phyloP scores from a whole-genome alignment of 53 echinoderm and acorn worm species.

The Mesocentrotus franciscanus region DNA sequence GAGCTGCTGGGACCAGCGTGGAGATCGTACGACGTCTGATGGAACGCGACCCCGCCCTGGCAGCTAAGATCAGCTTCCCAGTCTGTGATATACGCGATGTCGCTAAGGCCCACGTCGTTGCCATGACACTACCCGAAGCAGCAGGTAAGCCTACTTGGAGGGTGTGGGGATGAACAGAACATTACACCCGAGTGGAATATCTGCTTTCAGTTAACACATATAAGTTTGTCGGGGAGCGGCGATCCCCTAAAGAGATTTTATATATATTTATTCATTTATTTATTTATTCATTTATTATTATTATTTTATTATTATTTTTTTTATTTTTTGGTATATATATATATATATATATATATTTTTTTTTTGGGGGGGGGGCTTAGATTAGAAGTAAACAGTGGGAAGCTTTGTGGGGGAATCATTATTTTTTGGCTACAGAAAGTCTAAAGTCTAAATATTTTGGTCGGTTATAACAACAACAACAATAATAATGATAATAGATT shows the following conservation, averaged over 20 bases:
- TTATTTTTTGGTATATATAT: too few species aligned
- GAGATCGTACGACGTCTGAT: constrained; percentile 66
- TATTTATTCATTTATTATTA: too few species aligned
- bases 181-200: neutral
- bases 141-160: constrained; percentile 59
- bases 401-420: too few species aligned
- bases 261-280: too few species aligned
- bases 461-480: too few species aligned
- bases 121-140: constrained; percentile 72
- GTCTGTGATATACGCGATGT: constrained; percentile 77
- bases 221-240: neutral
- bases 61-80: constrained; percentile 57
- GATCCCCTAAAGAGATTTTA: neutral
- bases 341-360: too few species aligned
- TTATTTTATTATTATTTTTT: too few species aligned
- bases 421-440: too few species aligned
- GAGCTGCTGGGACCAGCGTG: constrained; percentile 57
- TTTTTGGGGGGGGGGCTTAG: too few species aligned
- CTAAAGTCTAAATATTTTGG: too few species aligned
- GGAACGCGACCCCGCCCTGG: constrained; percentile 57
- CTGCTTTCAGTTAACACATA: neutral
- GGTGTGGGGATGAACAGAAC: neutral
- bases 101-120: constrained; percentile 71
- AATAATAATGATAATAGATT: too few species aligned
- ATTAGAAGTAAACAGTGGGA: too few species aligned